These are phyloP conservation scores for Corynorhinus townsendii DNA, from an alignment of 2,113 vertebrate species.

Conservation along the genomic window DNA sequence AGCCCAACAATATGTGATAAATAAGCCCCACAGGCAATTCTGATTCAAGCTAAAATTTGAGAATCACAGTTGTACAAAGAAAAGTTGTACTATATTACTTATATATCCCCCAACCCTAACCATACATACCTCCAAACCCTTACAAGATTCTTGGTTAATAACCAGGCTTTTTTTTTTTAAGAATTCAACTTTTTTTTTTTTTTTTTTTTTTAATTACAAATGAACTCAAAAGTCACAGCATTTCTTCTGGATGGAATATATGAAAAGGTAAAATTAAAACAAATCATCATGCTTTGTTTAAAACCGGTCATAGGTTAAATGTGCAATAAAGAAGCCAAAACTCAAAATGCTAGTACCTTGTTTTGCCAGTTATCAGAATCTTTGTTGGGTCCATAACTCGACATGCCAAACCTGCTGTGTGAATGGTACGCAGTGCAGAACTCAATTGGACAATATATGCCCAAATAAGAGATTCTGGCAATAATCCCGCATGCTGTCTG, in stretches of 20 bases:
- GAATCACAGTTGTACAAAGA: background rate
- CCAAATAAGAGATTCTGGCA: slow-evolving; percentile 98
- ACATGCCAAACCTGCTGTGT: slow-evolving; percentile 96
- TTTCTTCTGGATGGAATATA: slow-evolving; percentile 37
- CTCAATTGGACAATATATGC: slow-evolving; percentile 98
- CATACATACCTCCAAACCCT: background rate
- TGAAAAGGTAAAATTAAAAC: slow-evolving; percentile 40
- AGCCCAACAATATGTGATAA: background rate
- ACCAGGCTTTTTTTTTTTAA: slow-evolving; percentile 7
- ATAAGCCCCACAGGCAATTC: background rate
- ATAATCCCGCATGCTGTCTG: slow-evolving; percentile 94
- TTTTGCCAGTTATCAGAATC: slow-evolving; percentile 98
- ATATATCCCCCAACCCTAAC: background rate
- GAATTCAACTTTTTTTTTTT: background rate
- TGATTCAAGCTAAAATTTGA: background rate
- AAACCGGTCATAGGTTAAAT: background rate
- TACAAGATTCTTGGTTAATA: background rate
- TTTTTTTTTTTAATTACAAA: slow-evolving; percentile 25
- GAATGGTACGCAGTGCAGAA: slow-evolving; percentile 95
- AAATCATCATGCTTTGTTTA: background rate
- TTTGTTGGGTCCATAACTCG: slow-evolving; percentile 99
- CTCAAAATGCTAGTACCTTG: slow-evolving; percentile 82
- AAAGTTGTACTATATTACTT: background rate
- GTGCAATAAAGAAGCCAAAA: background rate
- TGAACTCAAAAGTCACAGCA: slow-evolving; percentile 34